Percentiles rank a stretch among this genome's conserved stretches.
These are phyloP conservation scores for Cynopterus brachyotis DNA, from an alignment of 2,113 vertebrate species.

Conservation along the genomic window DNA sequence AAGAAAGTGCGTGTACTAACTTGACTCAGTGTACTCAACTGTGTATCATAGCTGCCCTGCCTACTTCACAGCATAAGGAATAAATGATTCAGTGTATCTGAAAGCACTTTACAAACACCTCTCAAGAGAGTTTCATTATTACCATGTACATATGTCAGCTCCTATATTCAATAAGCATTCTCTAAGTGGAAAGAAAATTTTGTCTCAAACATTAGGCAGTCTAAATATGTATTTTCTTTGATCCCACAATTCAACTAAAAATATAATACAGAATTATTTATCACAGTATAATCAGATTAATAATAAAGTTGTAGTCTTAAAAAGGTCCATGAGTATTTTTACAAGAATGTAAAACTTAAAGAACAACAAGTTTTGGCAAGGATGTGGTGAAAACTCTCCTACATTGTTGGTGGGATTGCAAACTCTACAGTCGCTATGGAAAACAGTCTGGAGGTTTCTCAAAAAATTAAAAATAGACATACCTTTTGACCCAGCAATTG, in stretches of 20 bases:
- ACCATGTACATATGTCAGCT: background rate
- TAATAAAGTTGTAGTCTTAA: background rate
- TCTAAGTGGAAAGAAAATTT: background rate
- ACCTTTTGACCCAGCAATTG: too few relatives aligned
- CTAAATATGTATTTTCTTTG: background rate
- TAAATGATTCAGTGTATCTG: background rate
- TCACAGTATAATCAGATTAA: background rate
- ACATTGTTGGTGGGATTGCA: too few relatives aligned
- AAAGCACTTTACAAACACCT: background rate
- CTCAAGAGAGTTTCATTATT: background rate
- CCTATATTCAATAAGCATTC: background rate
- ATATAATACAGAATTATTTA: background rate
- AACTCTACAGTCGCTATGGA: too few relatives aligned
- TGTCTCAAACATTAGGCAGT: background rate
- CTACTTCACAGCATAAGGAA: background rate
- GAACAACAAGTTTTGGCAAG: too few relatives aligned
- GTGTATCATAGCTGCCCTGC: background rate
- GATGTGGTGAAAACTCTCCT: too few relatives aligned
- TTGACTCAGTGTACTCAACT: background rate
- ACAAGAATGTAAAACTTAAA: background rate
- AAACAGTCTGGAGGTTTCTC: too few relatives aligned
- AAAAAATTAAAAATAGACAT: too few relatives aligned
- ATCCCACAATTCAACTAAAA: background rate
- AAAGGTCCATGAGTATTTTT: background rate
- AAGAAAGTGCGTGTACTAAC: background rate